Conservation (phyloP, 2,797 vertebrate genomes). For the Aeoliscus strigatus region DNA sequence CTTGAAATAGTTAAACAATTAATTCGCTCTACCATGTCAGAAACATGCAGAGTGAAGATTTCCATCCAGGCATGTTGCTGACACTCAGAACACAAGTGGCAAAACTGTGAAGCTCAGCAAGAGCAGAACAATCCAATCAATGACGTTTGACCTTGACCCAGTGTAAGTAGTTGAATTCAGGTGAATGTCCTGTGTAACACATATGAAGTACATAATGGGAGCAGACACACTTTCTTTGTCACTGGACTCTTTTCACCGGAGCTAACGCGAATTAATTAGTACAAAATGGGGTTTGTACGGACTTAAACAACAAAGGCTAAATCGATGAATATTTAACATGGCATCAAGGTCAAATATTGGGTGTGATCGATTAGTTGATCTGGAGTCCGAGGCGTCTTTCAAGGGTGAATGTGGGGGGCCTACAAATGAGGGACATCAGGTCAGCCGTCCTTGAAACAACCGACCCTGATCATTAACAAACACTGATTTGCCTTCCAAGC, state of each 20-base stretch:
- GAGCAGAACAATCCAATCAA: slow-evolving; percentile 35
- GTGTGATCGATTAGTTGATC: no score
- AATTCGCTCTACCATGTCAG: slow-evolving; percentile 37
- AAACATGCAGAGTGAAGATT: slow-evolving; percentile 47
- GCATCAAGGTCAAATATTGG: no score
- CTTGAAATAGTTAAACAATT: slow-evolving; percentile 28
- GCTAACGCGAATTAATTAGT: no score
- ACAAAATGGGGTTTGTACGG: no score
- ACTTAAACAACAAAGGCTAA: no score
- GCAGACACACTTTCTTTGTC: no score
- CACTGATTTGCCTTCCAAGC: slow-evolving; percentile 54
- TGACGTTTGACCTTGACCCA: no score
- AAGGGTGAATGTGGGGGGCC: slow-evolving; percentile 33
- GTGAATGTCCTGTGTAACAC: no score
- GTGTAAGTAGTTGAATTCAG: no score
- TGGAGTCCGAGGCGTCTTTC: slow-evolving; percentile 46
- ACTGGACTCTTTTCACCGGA: no score
- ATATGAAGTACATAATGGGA: no score
- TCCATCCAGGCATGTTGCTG: slow-evolving; percentile 39
- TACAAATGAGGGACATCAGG: slow-evolving; percentile 51
- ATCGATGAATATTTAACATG: no score
- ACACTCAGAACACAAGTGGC: slow-evolving; percentile 40
- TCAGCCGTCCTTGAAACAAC: slow-evolving; percentile 49
- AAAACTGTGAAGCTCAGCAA: slow-evolving; percentile 50
- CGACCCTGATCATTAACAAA: slow-evolving; percentile 63